phyloP scores from a whole-genome alignment of 2,888 invertebrate species.

The Plemyria rubiginata region DNA sequence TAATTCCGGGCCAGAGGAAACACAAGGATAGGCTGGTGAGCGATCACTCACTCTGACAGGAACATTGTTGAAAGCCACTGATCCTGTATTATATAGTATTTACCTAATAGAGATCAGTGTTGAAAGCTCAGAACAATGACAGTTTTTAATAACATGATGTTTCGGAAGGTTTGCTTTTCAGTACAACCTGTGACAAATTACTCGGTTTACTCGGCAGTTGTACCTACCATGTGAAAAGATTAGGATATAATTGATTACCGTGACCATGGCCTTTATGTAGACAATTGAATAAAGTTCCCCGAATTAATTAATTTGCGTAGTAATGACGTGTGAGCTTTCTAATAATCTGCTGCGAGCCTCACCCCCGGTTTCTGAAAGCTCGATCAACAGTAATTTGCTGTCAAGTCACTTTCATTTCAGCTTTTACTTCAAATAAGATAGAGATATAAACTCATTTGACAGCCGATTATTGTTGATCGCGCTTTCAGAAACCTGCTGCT shows the following conservation, averaged over 20 bases:
- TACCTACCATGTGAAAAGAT: constrained; percentile 20
- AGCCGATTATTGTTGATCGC: too few species aligned
- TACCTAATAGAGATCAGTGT: too few species aligned
- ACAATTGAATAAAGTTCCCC: not conserved
- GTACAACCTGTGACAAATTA: constrained; percentile 20
- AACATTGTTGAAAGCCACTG: not conserved
- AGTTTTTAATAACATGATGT: not conserved
- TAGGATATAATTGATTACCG: constrained; percentile 26
- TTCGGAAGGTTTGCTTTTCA: not conserved
- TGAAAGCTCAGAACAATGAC: too few species aligned
- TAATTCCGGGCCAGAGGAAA: too few species aligned
- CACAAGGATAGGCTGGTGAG: not conserved
- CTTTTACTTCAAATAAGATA: too few species aligned
- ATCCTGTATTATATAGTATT: too few species aligned
- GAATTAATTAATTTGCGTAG: constrained; percentile 1
- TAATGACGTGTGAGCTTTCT: not conserved
- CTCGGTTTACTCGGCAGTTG: constrained; percentile 1
- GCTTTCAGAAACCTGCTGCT: too few species aligned
- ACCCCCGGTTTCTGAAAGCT: too few species aligned
- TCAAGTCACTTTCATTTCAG: too few species aligned
- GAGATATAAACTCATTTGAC: too few species aligned
- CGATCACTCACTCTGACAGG: constrained; percentile 15
- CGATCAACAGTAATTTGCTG: too few species aligned
- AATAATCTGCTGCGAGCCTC: not conserved
- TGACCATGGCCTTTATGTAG: constrained; percentile 19